A percentile compares a stretch with the other conserved stretches of the same genome.
Conservation (phyloP, 2,113 vertebrate species). For the Monarcha castaneiventris region DNA sequence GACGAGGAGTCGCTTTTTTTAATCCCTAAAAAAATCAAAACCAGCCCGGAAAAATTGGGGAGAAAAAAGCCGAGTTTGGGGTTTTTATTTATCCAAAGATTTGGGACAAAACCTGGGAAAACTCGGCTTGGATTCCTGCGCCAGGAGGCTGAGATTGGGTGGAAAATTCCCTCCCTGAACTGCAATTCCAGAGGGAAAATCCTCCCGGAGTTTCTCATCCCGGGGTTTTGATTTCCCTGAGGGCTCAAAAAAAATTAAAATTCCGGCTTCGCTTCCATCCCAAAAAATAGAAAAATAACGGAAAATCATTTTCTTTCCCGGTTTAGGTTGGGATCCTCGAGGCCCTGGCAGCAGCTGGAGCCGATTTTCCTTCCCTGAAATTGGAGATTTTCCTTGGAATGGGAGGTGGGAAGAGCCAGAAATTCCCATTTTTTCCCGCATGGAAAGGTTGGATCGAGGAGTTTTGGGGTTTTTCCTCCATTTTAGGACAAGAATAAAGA, state of each 20-base stretch:
- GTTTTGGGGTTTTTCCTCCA: not conserved
- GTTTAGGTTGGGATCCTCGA: not conserved
- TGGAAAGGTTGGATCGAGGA: not conserved
- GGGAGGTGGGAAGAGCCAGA: not conserved
- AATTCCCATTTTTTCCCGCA: not conserved
- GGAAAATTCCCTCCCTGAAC: not conserved
- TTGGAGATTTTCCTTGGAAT: not conserved
- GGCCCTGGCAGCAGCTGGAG: not conserved
- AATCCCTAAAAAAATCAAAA: not conserved
- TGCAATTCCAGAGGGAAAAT: not conserved
- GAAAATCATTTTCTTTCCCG: not conserved
- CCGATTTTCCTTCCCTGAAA: not conserved
- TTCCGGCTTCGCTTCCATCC: not conserved
- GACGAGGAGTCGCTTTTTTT: not conserved
- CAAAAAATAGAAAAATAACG: accelerated
- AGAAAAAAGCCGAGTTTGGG: not conserved
- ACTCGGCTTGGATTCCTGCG: not conserved
- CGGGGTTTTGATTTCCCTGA: not conserved
- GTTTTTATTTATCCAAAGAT: not conserved
- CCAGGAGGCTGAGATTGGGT: not conserved
- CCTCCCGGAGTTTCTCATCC: not conserved
- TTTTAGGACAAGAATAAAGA: not conserved
- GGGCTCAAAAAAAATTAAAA: not conserved
- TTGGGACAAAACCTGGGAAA: slow-evolving; percentile 7
- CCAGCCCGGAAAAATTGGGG: not conserved